A percentile compares a stretch with the other conserved stretches of the same genome.
These are phyloP conservation scores for Saccopteryx leptura DNA, from an alignment of 2,113 vertebrate genomes.

Conservation along the genomic window DNA sequence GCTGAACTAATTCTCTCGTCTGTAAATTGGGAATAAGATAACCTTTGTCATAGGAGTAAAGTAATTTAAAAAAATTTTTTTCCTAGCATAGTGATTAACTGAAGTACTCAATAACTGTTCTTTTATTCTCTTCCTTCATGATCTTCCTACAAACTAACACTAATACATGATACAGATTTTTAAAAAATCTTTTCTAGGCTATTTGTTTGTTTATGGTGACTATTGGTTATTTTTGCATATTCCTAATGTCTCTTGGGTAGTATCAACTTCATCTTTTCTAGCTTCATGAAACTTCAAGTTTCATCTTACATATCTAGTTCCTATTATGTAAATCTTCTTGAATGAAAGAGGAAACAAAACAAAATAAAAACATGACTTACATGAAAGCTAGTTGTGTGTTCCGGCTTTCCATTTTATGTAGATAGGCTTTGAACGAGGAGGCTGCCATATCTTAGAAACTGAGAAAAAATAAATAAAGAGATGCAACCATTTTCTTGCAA, in stretches of 20 bases:
- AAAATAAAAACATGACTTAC: background rate
- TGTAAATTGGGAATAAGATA: background rate
- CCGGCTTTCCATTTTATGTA: background rate
- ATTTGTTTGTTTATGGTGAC: background rate
- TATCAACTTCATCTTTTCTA: background rate
- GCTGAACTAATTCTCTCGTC: background rate
- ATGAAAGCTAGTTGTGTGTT: background rate
- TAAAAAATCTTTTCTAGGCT: background rate
- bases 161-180: background rate
- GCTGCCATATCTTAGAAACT: background rate
- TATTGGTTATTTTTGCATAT: background rate
- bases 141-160: background rate
- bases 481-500: background rate
- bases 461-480: background rate
- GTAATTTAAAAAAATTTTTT: background rate
- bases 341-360: conserved; percentile 15
- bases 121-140: background rate
- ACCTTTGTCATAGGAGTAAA: background rate
- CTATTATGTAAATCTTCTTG: background rate
- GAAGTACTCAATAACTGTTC: background rate
- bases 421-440: background rate
- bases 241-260: background rate
- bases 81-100: background rate
- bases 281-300: too few species aligned
- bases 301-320: too few species aligned